Evolutionary conservation across 2,113 vertebrate species (phyloP).

Genomic region (Hippocampus barbouri): DNA sequence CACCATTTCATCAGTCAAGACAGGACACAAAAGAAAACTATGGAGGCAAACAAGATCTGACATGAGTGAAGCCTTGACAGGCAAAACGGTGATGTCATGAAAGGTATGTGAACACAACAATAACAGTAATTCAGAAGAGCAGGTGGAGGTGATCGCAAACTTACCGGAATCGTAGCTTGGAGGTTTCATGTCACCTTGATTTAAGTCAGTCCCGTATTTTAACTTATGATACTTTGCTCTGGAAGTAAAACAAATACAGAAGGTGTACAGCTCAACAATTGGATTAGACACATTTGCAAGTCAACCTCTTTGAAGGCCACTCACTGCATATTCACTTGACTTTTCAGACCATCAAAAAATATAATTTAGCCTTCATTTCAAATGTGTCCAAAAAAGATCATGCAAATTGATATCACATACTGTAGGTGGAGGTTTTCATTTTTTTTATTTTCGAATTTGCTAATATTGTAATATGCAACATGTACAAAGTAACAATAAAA

Average conservation of each 20-base stretch:
- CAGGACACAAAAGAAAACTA: constrained; percentile 26
- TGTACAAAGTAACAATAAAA: background rate
- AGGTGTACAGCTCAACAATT: constrained; percentile 25
- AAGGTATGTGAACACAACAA: constrained; percentile 46
- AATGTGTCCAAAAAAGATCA: background rate
- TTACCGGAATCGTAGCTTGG: constrained; percentile 98
- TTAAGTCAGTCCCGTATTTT: constrained; percentile 97
- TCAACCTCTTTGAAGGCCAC: background rate
- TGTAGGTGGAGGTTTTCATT: background rate
- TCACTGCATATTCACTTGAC: background rate
- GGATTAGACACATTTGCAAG: constrained; percentile 12
- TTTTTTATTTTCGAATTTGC: background rate
- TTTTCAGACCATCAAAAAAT: background rate
- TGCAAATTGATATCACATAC: background rate
- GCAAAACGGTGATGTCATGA: constrained; percentile 26
- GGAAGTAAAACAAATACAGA: constrained; percentile 30
- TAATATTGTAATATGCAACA: background rate
- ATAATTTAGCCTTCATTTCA: background rate
- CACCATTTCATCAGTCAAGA: constrained; percentile 13
- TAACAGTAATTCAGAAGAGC: constrained; percentile 34
- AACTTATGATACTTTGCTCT: constrained; percentile 99
- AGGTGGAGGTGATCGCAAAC: constrained; percentile 42
- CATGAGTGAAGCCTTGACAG: constrained; percentile 31
- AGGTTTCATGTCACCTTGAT: constrained; percentile 97
- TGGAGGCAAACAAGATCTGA: constrained; percentile 47